phyloP scores from a whole-genome alignment of 2,113 vertebrate species.

The Cebus imitator region DNA sequence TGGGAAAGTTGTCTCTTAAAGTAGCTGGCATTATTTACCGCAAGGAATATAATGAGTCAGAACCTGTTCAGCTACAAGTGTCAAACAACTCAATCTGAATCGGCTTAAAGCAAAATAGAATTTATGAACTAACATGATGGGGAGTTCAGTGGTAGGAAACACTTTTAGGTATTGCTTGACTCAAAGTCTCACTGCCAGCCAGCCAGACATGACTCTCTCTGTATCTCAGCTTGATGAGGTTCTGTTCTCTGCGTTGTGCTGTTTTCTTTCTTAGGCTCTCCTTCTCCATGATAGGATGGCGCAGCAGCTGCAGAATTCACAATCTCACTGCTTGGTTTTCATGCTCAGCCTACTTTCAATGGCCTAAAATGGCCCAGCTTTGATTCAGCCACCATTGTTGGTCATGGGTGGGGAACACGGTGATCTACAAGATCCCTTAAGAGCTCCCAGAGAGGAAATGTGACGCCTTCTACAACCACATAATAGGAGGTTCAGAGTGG shows the following conservation, averaged over 20 bases:
- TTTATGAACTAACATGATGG: not conserved
- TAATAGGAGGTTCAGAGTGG: not conserved
- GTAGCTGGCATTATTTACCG: not conserved
- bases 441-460: not conserved
- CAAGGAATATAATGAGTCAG: not conserved
- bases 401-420: not conserved
- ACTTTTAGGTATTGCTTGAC: not conserved
- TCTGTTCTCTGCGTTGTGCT: not conserved
- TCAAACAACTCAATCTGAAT: not conserved
- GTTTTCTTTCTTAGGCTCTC: not conserved
- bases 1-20: not conserved
- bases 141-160: not conserved
- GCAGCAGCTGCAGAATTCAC: not conserved
- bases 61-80: not conserved
- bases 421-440: not conserved
- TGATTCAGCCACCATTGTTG: not conserved
- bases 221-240: not conserved
- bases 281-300: too few relatives aligned
- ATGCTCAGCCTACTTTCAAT: not conserved
- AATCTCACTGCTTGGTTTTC: not conserved
- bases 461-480: too few relatives aligned
- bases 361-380: not conserved
- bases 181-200: not conserved
- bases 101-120: not conserved
- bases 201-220: not conserved